A percentile compares a stretch with the other conserved stretches of the same genome.
phyloP scores from a whole-genome alignment of 2,888 invertebrate genomes.

The Pristionchus arcanus region DNA sequence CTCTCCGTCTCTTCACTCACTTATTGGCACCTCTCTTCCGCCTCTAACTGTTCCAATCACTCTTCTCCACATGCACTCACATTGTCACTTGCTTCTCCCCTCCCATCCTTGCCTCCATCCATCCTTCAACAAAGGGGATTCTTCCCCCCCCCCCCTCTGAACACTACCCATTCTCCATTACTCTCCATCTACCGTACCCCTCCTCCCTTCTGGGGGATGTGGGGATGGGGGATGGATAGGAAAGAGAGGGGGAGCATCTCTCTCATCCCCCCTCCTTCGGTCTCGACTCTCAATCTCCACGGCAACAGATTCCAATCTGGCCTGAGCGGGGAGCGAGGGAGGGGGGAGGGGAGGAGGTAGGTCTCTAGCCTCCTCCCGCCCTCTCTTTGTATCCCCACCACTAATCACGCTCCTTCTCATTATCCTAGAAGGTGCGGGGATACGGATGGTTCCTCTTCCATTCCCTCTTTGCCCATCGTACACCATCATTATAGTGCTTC shows the following conservation, averaged over 20 bases:
- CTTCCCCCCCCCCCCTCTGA: not conserved
- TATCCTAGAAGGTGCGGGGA: not conserved
- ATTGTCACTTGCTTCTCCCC: too few species aligned
- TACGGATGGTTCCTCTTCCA: not conserved
- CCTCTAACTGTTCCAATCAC: constrained; percentile 49
- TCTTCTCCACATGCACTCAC: not conserved
- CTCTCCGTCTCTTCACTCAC: constrained; percentile 38
- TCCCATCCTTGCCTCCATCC: not conserved
- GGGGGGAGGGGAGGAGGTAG: constrained; percentile 51
- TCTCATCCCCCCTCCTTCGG: not conserved
- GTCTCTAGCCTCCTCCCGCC: constrained; percentile 41
- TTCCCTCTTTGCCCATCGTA: not conserved
- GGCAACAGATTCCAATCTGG: not conserved
- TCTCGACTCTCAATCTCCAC: not conserved
- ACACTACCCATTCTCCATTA: constrained; percentile 34
- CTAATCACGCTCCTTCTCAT: constrained; percentile 38
- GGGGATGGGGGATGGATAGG: constrained; percentile 6
- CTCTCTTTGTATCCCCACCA: constrained; percentile 18
- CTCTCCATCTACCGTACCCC: constrained; percentile 22
- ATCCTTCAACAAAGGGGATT: constrained; percentile 27
- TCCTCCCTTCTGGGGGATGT: not conserved
- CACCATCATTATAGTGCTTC: constrained; percentile 35
- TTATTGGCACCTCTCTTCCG: constrained; percentile 43
- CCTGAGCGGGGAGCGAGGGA: not conserved
- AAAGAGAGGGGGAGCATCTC: constrained; percentile 12